A percentile compares a stretch with the other conserved stretches of the same genome.
Conservation (phyloP, 2,113 vertebrate genomes). For the Actinemys pallida region DNA sequence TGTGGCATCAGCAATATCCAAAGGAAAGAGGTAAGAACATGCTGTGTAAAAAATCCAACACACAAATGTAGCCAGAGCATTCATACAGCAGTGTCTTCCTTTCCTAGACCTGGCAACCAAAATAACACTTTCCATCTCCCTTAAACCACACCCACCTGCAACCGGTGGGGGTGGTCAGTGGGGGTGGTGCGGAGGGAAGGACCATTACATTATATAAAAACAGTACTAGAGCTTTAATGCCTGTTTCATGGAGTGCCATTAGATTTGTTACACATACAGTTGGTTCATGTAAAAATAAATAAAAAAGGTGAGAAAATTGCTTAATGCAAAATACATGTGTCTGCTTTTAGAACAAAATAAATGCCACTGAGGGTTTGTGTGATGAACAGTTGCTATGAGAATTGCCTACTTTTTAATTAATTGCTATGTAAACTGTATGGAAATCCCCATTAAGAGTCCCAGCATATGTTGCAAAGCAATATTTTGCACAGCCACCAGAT, state of each 20-base stretch:
- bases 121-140: not conserved
- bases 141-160: not conserved
- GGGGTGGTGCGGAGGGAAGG: no score
- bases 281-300: not conserved
- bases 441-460: not conserved
- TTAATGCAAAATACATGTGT: not conserved
- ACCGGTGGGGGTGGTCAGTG: not conserved
- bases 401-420: constrained; percentile 35
- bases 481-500: not conserved
- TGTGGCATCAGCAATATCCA: not conserved
- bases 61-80: not conserved
- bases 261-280: not conserved
- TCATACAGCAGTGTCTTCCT: not conserved
- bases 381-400: not conserved
- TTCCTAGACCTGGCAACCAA: not conserved
- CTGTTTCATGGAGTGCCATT: not conserved
- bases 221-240: not conserved
- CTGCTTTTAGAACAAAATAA: constrained; percentile 10
- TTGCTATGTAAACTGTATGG: not conserved
- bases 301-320: not conserved
- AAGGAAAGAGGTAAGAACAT: not conserved
- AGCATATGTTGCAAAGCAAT: not conserved
- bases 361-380: not conserved
- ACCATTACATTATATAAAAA: not conserved
- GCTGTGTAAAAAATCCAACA: not conserved